These are phyloP conservation scores for Pedetes capensis DNA, from an alignment of 2,113 vertebrate species.

Conservation along the genomic window DNA sequence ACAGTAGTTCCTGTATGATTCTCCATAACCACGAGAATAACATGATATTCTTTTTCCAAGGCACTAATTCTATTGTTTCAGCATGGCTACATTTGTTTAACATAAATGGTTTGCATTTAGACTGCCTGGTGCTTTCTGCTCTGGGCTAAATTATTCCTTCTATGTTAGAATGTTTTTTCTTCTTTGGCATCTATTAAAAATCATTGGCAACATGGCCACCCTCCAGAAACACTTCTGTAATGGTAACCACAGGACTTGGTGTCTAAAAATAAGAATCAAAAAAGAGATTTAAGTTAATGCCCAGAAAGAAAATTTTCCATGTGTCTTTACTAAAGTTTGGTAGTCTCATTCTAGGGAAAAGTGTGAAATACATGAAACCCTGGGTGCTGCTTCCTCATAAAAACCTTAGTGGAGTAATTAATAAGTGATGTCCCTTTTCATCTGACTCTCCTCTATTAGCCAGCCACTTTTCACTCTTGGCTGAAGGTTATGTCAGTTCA, in stretches of 20 bases:
- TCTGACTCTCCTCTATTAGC: not conserved
- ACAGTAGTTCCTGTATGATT: not conserved
- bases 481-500: not conserved
- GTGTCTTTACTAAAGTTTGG: conserved; percentile 36
- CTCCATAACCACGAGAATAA: not conserved
- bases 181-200: conserved; percentile 68
- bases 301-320: conserved; percentile 60
- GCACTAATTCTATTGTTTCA: not conserved
- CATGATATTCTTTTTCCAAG: not conserved
- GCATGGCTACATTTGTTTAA: conserved; percentile 34
- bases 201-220: conserved; percentile 35
- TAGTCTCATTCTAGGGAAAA: conserved; percentile 5
- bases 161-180: conserved; percentile 55
- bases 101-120: conserved; percentile 50
- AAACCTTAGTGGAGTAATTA: not conserved
- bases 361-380: conserved; percentile 3
- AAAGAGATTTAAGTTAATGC: conserved; percentile 62
- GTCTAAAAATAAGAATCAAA: conserved; percentile 66
- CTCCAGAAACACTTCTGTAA: conserved; percentile 69
- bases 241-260: conserved; percentile 36
- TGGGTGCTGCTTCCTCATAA: not conserved
- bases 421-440: not conserved
- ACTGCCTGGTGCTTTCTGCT: conserved; percentile 45
- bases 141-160: conserved; percentile 53
- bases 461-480: not conserved